Percentiles rank a stretch among this genome's conserved stretches.
phyloP scores from a whole-genome alignment of 2,797 vertebrate species.

The Tangara arthus region DNA sequence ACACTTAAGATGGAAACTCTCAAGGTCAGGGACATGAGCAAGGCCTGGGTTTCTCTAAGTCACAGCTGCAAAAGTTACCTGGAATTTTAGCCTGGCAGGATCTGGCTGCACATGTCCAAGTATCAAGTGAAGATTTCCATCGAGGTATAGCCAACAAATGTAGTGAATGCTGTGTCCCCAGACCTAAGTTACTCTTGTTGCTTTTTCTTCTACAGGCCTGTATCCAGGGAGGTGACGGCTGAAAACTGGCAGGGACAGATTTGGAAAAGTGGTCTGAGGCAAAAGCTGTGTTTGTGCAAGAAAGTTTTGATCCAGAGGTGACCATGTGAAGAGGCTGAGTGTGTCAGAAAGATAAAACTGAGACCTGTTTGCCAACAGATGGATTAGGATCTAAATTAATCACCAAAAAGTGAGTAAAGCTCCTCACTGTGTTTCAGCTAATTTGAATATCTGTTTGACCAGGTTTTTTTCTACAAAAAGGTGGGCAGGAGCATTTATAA shows the following conservation, averaged over 20 bases:
- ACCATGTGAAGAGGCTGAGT: background rate
- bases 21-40: background rate
- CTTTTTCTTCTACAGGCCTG: background rate
- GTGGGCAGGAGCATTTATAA: background rate
- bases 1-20: background rate
- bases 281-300: background rate
- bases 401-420: background rate
- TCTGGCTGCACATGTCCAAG: background rate
- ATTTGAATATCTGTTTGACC: background rate
- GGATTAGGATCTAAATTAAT: background rate
- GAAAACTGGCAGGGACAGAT: accelerated
- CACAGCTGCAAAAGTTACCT: background rate
- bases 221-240: background rate
- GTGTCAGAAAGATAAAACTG: accelerated
- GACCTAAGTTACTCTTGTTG: background rate
- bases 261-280: background rate
- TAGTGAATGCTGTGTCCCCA: background rate
- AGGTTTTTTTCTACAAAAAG: background rate
- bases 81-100: background rate
- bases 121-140: background rate
- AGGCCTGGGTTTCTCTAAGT: background rate
- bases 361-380: background rate
- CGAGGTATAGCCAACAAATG: accelerated
- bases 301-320: background rate
- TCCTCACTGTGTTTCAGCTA: background rate